Percentiles rank a stretch among this genome's conserved stretches.
Evolutionary conservation across 2,888 invertebrate species (phyloP).

Genomic region (Athalia circularis): DNA sequence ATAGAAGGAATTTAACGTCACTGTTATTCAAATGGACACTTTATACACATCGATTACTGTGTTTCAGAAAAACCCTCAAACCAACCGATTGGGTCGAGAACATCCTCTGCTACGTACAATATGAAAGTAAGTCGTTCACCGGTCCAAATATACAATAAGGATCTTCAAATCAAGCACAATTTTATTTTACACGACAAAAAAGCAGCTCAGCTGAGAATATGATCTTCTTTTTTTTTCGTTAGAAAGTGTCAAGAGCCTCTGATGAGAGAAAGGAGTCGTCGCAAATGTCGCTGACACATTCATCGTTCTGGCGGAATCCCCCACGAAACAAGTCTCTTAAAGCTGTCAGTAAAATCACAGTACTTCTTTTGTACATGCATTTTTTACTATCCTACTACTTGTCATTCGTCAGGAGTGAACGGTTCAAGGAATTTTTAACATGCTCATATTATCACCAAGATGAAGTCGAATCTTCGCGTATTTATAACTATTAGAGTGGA

Average conservation of each 20-base stretch:
- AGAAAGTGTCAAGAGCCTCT: neutral
- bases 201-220: neutral
- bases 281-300: constrained; percentile 8
- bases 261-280: constrained; percentile 21
- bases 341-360: constrained; percentile 58
- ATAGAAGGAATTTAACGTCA: too few relatives aligned
- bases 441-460: constrained; percentile 47
- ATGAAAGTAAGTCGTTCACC: neutral
- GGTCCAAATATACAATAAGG: neutral
- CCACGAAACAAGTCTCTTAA: constrained; percentile 52
- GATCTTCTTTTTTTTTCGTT: neutral
- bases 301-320: constrained; percentile 49
- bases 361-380: constrained; percentile 59
- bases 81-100: constrained; percentile 5
- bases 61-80: constrained; percentile 16
- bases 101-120: neutral
- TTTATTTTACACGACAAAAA: neutral
- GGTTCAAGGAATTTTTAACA: constrained; percentile 55
- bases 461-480: constrained; percentile 40
- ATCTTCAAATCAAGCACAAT: neutral
- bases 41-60: neutral
- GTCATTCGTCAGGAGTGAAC: constrained; percentile 54
- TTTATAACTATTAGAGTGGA: neutral
- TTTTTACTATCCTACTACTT: constrained; percentile 58
- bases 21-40: too few relatives aligned